Conservation (phyloP, 2,888 invertebrate species). For the Troides oblongomaculatus region DNA sequence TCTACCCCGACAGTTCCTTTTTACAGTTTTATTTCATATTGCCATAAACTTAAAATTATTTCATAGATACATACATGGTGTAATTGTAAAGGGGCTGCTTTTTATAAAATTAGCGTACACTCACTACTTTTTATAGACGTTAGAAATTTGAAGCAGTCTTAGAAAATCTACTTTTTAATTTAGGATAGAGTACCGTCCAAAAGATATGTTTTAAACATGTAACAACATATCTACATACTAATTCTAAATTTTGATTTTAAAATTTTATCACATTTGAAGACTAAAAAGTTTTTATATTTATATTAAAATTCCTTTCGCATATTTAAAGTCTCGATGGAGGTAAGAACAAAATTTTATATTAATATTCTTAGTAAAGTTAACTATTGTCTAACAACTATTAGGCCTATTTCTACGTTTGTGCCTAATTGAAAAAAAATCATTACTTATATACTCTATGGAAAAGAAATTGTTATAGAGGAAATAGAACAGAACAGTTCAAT, state of each 20-base stretch:
- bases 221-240: slow-evolving; percentile 26
- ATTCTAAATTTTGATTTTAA: slow-evolving; percentile 14
- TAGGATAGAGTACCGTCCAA: slow-evolving; percentile 22
- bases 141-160: slow-evolving; percentile 22
- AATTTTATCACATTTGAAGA: slow-evolving; percentile 26
- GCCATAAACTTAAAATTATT: background rate
- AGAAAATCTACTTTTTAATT: slow-evolving; percentile 24
- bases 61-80: background rate
- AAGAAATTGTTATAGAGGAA: background rate
- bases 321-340: slow-evolving; percentile 2
- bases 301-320: slow-evolving; percentile 16
- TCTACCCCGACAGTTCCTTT: too few relatives aligned
- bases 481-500: background rate
- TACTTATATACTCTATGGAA: background rate
- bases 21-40: background rate
- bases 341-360: slow-evolving; percentile 1
- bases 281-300: slow-evolving; percentile 14
- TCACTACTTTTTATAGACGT: slow-evolving; percentile 16
- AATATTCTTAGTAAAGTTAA: background rate
- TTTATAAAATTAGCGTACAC: slow-evolving; percentile 7
- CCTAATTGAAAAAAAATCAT: background rate
- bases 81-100: background rate
- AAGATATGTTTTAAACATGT: slow-evolving; percentile 28
- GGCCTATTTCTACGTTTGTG: slow-evolving; percentile 14
- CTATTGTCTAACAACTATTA: slow-evolving; percentile 2